phyloP scores from a whole-genome alignment of 2,113 vertebrate genomes.

The Myocastor coypus region DNA sequence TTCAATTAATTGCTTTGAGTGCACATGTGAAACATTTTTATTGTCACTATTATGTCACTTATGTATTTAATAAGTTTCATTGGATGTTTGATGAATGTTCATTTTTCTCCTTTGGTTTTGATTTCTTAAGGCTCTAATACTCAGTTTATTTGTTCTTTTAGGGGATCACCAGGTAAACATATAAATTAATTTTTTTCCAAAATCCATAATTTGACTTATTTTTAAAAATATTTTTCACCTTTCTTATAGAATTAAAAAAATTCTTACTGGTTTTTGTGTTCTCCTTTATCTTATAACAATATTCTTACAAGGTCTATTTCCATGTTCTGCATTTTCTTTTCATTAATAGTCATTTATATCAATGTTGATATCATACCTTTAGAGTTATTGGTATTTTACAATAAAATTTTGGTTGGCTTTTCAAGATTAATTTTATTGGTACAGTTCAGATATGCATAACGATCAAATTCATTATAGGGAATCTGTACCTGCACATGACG shows the following conservation, averaged over 20 bases:
- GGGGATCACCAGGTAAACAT: neutral
- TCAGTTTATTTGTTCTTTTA: neutral
- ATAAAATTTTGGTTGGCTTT: neutral
- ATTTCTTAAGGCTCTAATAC: neutral
- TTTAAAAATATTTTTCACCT: neutral
- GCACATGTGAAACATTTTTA: neutral
- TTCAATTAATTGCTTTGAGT: slow-evolving; percentile 3
- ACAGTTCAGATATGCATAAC: neutral
- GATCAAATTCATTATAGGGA: neutral
- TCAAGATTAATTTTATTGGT: neutral
- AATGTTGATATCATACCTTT: neutral
- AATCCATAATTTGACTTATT: neutral
- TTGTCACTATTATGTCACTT: neutral
- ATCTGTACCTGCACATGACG: neutral
- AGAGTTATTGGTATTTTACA: slow-evolving; percentile 19
- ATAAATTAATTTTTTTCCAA: neutral
- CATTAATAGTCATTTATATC: slow-evolving; percentile 12
- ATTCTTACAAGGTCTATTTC: neutral
- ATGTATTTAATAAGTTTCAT: neutral
- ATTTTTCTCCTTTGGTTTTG: slow-evolving; percentile 41
- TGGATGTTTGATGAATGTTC: slow-evolving; percentile 20
- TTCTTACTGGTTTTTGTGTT: neutral
- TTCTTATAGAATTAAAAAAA: neutral
- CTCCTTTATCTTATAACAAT: slow-evolving; percentile 38
- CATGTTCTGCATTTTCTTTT: neutral